Base-by-base conservation (phyloP, 2,888 invertebrate species). In the Polydrusus cervinus region DNA sequence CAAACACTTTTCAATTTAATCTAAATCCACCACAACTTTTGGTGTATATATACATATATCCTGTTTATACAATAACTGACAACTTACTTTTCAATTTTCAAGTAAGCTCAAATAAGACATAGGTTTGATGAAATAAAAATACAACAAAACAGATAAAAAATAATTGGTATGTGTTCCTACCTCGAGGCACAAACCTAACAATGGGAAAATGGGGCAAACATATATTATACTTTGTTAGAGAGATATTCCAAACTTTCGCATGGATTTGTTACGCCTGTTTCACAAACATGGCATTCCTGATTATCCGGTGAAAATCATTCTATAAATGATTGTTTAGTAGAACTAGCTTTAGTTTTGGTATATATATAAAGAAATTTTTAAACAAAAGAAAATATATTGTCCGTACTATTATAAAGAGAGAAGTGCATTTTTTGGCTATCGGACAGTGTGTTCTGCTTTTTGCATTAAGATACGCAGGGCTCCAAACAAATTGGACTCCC, bases 181-280 rank as follows among this genome's bases (percentile, higher is more conserved):
- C 62, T 55, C 34, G 30, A 64, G 71, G 40, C 71, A 55, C 40
- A 67, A 43, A 40, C 49, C 53, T 72, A 66, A 74, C 74, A 79
- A 76, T 77, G 79, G 77, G 77, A 30, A 80, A 79, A 91, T 88
- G n/a, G 80, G 83, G 82, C 82, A 83, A 80, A 80, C 76, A 84
- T 84, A 84, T 84, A 85, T 85, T 82, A 81, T 81, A 82, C 83
- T 84, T 84, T 85, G 83, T 84, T 84, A 80, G 81, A 83, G 83
- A 81, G 81, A 83, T 84, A 82, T 83, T 84, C 83, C 80, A 81
- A 83, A 83, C 82, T 83, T 82, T 79, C 81, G 82, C 83, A 84
- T 85, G 83, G 84, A 84, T 85, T 84, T 81, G 83, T 83, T 84
- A 81, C 83, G 82, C 79, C 80, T 79, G 78, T 78, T 82, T 80